These are phyloP conservation scores for Hystrix cristata DNA, from an alignment of 2,113 vertebrate genomes.

Conservation along the genomic window DNA sequence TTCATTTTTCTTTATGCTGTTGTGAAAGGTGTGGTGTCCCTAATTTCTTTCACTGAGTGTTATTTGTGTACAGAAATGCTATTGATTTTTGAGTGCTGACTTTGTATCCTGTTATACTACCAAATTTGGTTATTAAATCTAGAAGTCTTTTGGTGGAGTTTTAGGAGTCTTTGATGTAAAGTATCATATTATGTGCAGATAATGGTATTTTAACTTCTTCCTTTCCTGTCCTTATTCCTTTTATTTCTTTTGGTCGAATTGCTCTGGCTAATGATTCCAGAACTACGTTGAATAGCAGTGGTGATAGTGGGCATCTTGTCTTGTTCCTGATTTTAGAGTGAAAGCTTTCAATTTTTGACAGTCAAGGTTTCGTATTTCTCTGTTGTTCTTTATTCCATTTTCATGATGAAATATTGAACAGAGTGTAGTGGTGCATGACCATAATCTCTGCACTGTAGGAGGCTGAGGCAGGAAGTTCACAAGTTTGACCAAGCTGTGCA, in stretches of 20 bases:
- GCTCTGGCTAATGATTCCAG: background rate
- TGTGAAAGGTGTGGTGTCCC: background rate
- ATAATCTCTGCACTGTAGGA: background rate
- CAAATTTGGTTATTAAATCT: background rate
- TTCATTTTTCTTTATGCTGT: background rate
- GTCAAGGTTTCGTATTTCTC: background rate
- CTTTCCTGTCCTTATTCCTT: background rate
- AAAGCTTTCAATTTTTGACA: background rate
- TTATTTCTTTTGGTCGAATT: background rate
- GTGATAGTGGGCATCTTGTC: background rate
- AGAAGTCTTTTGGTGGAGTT: background rate
- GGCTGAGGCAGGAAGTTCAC: background rate
- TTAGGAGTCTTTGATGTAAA: background rate
- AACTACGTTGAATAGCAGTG: background rate
- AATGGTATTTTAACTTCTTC: background rate
- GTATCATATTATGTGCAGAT: background rate
- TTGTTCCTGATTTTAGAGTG: background rate
- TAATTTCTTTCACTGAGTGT: background rate
- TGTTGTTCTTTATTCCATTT: background rate
- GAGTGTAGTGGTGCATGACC: background rate
- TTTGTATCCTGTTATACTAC: background rate
- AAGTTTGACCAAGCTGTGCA: background rate
- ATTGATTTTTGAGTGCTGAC: background rate
- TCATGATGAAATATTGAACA: background rate
- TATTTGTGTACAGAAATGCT: background rate